These are phyloP conservation scores for Drosophila pseudotakahashii DNA, from an alignment of 2,888 invertebrate species.

Conservation along the genomic window DNA sequence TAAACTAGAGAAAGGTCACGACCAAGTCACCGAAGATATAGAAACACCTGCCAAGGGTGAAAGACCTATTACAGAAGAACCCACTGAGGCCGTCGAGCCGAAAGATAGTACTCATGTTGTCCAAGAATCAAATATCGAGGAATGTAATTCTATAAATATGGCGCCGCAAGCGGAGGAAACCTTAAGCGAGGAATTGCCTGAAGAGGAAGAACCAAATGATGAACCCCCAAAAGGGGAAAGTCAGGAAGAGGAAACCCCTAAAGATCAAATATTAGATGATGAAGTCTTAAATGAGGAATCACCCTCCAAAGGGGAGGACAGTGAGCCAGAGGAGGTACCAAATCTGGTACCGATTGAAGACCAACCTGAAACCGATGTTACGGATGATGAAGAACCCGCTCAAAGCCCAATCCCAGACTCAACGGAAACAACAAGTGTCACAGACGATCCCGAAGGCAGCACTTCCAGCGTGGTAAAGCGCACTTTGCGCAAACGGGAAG, in stretches of 20 bases:
- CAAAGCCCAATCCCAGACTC: background rate
- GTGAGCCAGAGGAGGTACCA: background rate
- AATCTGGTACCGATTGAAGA: background rate
- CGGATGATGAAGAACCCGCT: background rate
- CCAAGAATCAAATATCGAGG: background rate
- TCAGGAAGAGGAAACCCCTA: background rate
- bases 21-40: background rate
- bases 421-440: conserved; percentile 70
- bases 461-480: conserved; percentile 22
- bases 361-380: conserved; percentile 1
- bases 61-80: background rate
- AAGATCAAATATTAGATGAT: background rate
- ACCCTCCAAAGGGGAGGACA: background rate
- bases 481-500: conserved; percentile 26
- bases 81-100: background rate
- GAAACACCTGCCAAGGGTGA: background rate
- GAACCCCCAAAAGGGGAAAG: background rate
- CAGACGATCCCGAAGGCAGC: conserved; percentile 19
- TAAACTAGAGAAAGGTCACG: background rate
- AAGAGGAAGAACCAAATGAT: background rate
- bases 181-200: background rate
- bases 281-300: background rate
- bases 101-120: background rate
- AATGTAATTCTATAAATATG: background rate
- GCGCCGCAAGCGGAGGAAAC: background rate